Conservation (phyloP, 2,797 vertebrate genomes). For the Acipenser ruthenus region DNA sequence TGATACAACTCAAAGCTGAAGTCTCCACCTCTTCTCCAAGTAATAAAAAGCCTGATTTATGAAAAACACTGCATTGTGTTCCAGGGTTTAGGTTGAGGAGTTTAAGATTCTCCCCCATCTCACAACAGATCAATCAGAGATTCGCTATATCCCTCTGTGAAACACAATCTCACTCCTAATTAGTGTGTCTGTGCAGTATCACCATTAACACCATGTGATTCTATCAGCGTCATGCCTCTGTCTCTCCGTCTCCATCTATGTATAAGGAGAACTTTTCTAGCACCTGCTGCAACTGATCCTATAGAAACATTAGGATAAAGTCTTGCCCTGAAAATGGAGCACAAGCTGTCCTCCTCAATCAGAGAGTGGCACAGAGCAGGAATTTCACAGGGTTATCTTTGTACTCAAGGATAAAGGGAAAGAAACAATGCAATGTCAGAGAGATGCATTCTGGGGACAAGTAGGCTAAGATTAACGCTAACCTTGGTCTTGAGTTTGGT, state of each 20-base stretch:
- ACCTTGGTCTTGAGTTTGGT: slow-evolving; percentile 26
- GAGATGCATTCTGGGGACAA: slow-evolving; percentile 11
- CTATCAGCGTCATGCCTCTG: neutral
- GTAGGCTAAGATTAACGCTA: slow-evolving; percentile 17
- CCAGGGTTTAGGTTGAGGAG: too few species aligned
- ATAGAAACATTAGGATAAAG: slow-evolving; percentile 15
- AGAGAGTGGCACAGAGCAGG: slow-evolving; percentile 22
- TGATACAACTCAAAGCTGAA: too few species aligned
- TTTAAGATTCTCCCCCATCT: too few species aligned
- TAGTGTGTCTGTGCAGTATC: too few species aligned
- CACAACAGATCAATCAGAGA: too few species aligned
- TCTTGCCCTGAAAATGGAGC: slow-evolving; percentile 19
- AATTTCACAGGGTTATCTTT: slow-evolving; percentile 45
- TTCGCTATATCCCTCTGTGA: too few species aligned
- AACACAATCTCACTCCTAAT: too few species aligned
- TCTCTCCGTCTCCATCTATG: slow-evolving; percentile 18
- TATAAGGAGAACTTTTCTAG: slow-evolving; percentile 11
- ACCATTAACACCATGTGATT: too few species aligned
- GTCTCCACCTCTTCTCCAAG: too few species aligned
- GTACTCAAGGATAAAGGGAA: slow-evolving; percentile 35
- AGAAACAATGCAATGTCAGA: slow-evolving; percentile 33
- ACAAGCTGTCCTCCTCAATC: slow-evolving; percentile 24
- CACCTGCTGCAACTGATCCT: slow-evolving; percentile 26
- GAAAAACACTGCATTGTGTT: too few species aligned
- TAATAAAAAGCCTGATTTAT: too few species aligned